Conservation (phyloP, 2,113 vertebrate species). For the Saccopteryx bilineata region DNA sequence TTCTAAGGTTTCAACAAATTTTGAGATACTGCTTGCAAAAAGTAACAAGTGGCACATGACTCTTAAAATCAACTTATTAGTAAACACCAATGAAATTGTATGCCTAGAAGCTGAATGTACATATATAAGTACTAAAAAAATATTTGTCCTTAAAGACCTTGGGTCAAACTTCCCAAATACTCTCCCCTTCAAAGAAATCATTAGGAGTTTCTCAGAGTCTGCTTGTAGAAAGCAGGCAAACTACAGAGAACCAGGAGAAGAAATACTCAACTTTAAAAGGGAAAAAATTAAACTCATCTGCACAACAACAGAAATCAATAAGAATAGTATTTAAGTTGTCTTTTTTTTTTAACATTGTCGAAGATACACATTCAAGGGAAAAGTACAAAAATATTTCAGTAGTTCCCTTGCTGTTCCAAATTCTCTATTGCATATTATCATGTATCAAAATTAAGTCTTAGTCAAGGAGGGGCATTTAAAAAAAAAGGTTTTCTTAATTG, state of each 20-base stretch:
- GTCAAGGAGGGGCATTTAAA: too few relatives aligned
- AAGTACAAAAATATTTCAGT: not conserved
- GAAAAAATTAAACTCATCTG: not conserved
- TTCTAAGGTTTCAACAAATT: slow-evolving; percentile 1
- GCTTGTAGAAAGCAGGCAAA: not conserved
- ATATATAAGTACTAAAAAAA: not conserved
- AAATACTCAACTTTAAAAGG: not conserved
- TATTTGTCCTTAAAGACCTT: not conserved
- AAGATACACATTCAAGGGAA: not conserved
- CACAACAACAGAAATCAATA: not conserved
- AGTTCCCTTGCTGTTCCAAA: not conserved
- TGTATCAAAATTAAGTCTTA: slow-evolving; percentile 58
- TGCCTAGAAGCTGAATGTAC: not conserved
- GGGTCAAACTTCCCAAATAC: not conserved
- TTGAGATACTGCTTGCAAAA: slow-evolving; percentile 18
- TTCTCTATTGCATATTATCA: not conserved
- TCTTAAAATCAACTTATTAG: not conserved
- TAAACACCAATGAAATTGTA: not conserved
- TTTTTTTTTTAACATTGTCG: not conserved
- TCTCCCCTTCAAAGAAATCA: not conserved
- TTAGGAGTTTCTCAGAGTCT: not conserved
- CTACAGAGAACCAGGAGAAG: not conserved
- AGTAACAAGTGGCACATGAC: not conserved
- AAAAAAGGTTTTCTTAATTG: not conserved
- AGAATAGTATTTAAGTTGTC: not conserved